These are phyloP conservation scores for Penaeus monodon DNA, from an alignment of 2,888 invertebrate genomes.

Conservation along the genomic window DNA sequence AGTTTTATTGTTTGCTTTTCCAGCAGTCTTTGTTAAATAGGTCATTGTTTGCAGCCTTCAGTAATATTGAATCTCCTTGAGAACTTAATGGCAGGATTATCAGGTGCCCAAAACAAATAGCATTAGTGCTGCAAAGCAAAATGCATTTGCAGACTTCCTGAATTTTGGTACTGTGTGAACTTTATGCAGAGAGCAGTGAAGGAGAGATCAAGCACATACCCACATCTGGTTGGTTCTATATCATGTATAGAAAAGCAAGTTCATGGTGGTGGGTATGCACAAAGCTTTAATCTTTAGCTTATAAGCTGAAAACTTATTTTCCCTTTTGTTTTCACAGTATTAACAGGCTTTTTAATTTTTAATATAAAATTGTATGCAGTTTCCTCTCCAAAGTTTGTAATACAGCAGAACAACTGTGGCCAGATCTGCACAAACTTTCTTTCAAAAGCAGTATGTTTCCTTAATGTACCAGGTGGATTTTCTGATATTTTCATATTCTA, in stretches of 20 bases:
- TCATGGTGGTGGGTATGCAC: slow-evolving; percentile 36
- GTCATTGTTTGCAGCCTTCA: no score
- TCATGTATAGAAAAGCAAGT: slow-evolving; percentile 1
- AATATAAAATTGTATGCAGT: no score
- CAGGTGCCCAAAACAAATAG: no score
- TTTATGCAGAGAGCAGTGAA: background rate
- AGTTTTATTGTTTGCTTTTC: no score
- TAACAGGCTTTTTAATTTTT: background rate
- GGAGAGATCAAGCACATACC: background rate
- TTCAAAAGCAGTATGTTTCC: background rate
- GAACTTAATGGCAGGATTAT: no score
- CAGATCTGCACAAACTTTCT: background rate
- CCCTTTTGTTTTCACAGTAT: background rate
- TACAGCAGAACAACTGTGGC: background rate
- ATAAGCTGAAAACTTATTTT: background rate
- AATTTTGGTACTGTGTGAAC: background rate
- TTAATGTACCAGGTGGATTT: no score
- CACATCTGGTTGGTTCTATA: slow-evolving; percentile 18
- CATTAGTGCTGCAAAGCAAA: no score
- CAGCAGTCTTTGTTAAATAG: no score
- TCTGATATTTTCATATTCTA: no score
- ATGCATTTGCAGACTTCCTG: background rate
- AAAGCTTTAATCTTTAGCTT: background rate
- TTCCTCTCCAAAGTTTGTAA: background rate
- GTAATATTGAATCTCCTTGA: no score